Conservation (phyloP, 2,888 invertebrate species). For the Microchrysa polita region DNA sequence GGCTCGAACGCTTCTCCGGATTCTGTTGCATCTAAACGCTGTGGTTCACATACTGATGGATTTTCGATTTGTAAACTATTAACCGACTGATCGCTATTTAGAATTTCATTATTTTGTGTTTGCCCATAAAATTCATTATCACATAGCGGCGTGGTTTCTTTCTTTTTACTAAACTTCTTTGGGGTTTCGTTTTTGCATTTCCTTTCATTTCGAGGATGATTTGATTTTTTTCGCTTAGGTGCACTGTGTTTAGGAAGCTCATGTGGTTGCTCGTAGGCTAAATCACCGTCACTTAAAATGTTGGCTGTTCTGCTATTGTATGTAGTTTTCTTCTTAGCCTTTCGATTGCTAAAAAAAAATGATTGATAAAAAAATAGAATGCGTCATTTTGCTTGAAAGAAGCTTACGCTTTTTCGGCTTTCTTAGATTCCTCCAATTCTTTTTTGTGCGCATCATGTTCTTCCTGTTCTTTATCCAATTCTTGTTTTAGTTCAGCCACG, state of each 20-base stretch:
- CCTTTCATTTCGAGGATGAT: not conserved
- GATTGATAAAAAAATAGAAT: not conserved
- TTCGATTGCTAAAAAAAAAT: conserved; percentile 44
- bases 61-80: no score
- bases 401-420: conserved; percentile 9
- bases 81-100: no score
- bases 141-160: not conserved
- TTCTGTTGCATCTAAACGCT: not conserved
- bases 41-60: not conserved
- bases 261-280: conserved; percentile 45
- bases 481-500: conserved; percentile 69
- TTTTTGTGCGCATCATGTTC: conserved; percentile 56
- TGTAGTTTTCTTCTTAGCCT: conserved; percentile 47
- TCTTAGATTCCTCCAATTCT: conserved; percentile 54
- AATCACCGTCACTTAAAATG: conserved; percentile 46
- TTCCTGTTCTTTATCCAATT: conserved; percentile 66
- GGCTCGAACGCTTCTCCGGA: not conserved
- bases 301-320: conserved; percentile 42
- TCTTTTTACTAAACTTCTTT: not conserved
- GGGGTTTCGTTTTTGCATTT: not conserved
- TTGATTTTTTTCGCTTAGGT: not conserved
- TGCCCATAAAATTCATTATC: not conserved
- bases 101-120: no score
- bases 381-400: not conserved
- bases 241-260: not conserved